Percentiles rank a stretch among this genome's conserved stretches.
Conservation (phyloP, 2,113 vertebrate species). For the Himantopus leucocephalus region DNA sequence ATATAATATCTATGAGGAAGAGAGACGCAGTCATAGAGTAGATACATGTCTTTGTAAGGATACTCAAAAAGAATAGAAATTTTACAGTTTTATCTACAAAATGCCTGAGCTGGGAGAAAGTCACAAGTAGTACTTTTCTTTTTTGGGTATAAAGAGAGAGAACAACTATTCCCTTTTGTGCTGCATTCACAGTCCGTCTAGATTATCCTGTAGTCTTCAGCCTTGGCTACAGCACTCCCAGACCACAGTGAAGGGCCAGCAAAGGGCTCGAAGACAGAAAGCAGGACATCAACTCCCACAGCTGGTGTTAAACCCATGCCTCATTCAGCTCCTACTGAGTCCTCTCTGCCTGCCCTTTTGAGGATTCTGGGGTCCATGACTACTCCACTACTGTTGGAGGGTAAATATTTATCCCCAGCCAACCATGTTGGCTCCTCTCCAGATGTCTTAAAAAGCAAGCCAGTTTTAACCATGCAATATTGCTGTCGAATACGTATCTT, state of each 20-base stretch:
- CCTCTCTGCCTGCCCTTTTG: neutral
- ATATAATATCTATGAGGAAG: neutral
- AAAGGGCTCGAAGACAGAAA: neutral
- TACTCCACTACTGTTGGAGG: neutral
- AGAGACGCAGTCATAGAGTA: neutral
- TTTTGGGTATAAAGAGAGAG: neutral
- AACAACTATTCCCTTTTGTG: neutral
- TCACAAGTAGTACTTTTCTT: neutral
- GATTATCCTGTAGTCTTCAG: neutral
- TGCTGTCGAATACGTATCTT: neutral
- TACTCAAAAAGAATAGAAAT: neutral
- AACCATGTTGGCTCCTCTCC: neutral
- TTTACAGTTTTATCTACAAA: neutral
- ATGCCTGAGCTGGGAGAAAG: neutral
- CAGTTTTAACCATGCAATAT: neutral
- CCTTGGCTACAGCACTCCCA: neutral
- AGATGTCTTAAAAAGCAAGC: neutral
- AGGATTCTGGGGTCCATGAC: neutral
- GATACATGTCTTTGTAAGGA: neutral
- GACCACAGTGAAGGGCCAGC: rapidly evolving
- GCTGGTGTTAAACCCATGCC: neutral
- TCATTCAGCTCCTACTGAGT: neutral
- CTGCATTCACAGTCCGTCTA: neutral
- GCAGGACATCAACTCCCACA: neutral
- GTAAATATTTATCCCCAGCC: neutral